These are phyloP conservation scores for Lithobates pipiens DNA, from an alignment of 2,797 vertebrate species.

Conservation along the genomic window DNA sequence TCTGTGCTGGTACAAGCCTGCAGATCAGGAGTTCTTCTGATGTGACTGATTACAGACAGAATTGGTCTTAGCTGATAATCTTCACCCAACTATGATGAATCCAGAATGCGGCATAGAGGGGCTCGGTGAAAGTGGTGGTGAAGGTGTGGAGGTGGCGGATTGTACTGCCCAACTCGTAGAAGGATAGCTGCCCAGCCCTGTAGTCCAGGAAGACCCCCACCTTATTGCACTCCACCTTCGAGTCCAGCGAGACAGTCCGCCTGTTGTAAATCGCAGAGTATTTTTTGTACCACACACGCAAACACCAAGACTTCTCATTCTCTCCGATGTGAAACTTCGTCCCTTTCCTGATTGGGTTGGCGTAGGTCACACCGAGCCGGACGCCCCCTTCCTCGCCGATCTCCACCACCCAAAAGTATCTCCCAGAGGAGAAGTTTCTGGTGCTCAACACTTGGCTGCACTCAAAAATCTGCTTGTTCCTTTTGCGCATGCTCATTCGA, in stretches of 20 bases:
- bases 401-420: conserved; percentile 41
- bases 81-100: too few relatives aligned
- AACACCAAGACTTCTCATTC: conserved; percentile 38
- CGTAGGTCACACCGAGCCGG: conserved; percentile 16
- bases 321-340: conserved; percentile 7
- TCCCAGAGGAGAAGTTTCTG: conserved; percentile 2
- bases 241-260: neutral
- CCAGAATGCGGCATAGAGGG: conserved; percentile 29
- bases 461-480: neutral
- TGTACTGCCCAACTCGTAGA: neutral
- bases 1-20: too few relatives aligned
- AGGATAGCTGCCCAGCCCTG: neutral
- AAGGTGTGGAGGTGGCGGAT: conserved; percentile 19
- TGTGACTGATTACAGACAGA: too few relatives aligned
- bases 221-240: neutral
- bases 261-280: conserved; percentile 3
- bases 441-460: conserved; percentile 29
- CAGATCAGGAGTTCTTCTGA: too few relatives aligned
- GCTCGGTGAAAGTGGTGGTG: conserved; percentile 12
- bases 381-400: conserved; percentile 15
- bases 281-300: neutral
- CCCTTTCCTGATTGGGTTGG: neutral
- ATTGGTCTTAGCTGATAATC: too few relatives aligned
- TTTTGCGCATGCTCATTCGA: neutral
- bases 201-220: conserved; percentile 11